Percentiles rank a stretch among this genome's conserved stretches.
Conservation (phyloP, 1,140 invertebrate genomes). For the Forficula auricularia region DNA sequence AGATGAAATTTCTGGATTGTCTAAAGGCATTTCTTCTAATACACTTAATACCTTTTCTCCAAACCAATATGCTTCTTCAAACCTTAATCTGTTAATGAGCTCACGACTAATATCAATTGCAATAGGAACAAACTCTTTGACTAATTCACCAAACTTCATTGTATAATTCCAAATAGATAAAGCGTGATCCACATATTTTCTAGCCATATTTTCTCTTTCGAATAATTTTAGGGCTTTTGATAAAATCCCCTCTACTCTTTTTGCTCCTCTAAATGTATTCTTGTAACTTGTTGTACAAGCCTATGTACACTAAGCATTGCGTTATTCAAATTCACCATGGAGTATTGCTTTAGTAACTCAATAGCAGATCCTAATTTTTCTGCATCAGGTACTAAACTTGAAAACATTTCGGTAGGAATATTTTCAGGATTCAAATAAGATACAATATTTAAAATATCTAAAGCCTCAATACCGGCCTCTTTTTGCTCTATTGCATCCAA, state of each 20-base stretch:
- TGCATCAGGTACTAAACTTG: conserved; percentile 1
- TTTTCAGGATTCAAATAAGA: conserved; percentile 8
- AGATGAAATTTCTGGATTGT: too few species aligned
- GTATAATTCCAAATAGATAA: too few species aligned
- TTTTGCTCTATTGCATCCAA: conserved; percentile 10
- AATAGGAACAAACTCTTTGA: too few species aligned
- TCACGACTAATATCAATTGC: too few species aligned
- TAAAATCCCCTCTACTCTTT: not conserved
- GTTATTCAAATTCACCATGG: not conserved
- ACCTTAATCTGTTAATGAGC: too few species aligned
- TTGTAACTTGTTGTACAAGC: conserved; percentile 8
- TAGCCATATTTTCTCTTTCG: too few species aligned
- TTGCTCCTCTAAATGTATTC: not conserved
- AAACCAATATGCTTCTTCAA: too few species aligned
- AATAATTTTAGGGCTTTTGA: not conserved
- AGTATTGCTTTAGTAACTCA: conserved; percentile 5
- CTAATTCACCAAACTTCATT: too few species aligned
- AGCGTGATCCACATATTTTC: too few species aligned
- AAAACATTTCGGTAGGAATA: conserved; percentile 3
- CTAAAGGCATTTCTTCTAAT: too few species aligned
- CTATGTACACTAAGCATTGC: conserved; percentile 4
- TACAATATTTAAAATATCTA: conserved; percentile 8
- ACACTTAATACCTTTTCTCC: too few species aligned
- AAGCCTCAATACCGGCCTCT: conserved; percentile 9
- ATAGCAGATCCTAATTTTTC: not conserved